Evolutionary conservation across 2,888 invertebrate genomes (phyloP).

Genomic region (Cephus nigrinus): DNA sequence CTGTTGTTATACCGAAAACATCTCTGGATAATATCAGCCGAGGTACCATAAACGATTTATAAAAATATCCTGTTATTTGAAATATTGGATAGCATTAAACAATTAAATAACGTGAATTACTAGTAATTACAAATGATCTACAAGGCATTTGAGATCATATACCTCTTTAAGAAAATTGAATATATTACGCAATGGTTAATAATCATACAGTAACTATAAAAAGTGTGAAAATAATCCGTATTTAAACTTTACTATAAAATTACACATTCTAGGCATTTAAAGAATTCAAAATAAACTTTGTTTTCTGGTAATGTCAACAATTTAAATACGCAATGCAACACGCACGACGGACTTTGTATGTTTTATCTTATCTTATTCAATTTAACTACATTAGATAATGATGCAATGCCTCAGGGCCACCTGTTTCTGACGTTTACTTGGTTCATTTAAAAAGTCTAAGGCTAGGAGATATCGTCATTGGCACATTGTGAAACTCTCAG

Average conservation of each 20-base stretch:
- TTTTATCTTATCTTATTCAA: background rate
- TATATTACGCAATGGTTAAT: background rate
- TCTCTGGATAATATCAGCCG: background rate
- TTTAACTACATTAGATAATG: slow-evolving; percentile 1
- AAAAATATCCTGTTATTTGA: too few species aligned
- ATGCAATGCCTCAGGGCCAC: slow-evolving; percentile 7
- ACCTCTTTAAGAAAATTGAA: background rate
- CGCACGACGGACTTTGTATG: background rate
- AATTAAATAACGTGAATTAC: background rate
- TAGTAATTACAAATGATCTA: background rate
- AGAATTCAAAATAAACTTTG: background rate
- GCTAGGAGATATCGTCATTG: background rate
- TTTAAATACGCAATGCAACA: background rate
- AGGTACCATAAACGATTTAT: background rate
- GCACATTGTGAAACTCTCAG: background rate
- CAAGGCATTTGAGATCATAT: background rate
- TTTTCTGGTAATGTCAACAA: too few species aligned
- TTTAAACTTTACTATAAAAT: background rate
- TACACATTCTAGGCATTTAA: background rate
- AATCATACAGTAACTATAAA: background rate
- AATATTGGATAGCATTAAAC: background rate
- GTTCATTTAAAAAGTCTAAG: background rate
- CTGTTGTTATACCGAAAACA: background rate
- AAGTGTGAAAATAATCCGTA: background rate
- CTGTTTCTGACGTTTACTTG: background rate